These are phyloP conservation scores for Lepus europaeus DNA, from an alignment of 2,113 vertebrate genomes.

Conservation along the genomic window DNA sequence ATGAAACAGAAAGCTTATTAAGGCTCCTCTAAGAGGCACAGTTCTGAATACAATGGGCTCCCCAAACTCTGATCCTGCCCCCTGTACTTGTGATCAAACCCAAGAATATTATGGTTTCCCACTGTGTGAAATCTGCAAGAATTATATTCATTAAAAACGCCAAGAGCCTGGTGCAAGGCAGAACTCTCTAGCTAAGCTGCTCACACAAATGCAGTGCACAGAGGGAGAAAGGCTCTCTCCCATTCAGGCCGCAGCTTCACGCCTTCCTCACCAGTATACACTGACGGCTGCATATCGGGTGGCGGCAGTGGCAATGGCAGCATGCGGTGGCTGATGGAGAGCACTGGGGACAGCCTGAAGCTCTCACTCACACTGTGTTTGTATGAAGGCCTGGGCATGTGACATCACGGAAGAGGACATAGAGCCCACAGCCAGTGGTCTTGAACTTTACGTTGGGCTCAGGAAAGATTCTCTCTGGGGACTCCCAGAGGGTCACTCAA, in stretches of 20 bases:
- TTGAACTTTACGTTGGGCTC: background rate
- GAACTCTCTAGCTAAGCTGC: background rate
- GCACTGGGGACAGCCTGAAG: background rate
- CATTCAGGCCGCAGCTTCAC: background rate
- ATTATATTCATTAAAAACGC: background rate
- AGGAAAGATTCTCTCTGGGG: background rate
- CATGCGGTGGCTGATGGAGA: background rate
- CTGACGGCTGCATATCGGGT: background rate
- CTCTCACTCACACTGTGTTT: background rate
- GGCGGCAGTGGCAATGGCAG: background rate
- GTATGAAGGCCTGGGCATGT: background rate
- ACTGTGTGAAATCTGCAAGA: background rate
- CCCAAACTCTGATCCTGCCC: background rate
- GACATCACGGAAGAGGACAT: background rate
- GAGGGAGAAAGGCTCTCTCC: background rate
- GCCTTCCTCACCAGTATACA: background rate
- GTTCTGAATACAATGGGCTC: background rate
- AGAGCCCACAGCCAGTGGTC: fast-evolving
- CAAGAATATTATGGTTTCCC: background rate
- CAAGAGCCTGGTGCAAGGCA: background rate
- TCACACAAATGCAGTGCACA: background rate
- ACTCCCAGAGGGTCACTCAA: background rate
- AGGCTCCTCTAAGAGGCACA: background rate
- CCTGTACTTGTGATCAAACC: background rate
- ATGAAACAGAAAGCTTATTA: background rate